A percentile compares a stretch with the other conserved stretches of the same genome.
These are phyloP conservation scores for Goniozus legneri DNA, from an alignment of 1,140 invertebrate genomes.

Conservation along the genomic window DNA sequence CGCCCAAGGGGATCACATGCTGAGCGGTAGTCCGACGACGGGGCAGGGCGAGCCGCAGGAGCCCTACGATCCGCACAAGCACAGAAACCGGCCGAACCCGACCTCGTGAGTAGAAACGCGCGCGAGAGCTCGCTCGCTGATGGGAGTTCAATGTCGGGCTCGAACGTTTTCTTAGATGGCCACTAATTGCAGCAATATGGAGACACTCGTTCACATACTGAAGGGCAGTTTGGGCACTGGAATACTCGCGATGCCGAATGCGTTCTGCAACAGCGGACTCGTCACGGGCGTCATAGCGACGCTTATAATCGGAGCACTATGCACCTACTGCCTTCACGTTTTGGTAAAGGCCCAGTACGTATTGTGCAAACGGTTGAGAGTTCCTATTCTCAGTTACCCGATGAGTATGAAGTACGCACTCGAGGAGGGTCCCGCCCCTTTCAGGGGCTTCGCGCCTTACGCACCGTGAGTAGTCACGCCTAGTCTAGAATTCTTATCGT, in stretches of 20 bases:
- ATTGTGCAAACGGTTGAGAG: constrained; percentile 65
- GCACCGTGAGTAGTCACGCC: constrained; percentile 54
- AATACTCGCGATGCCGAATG: constrained; percentile 85
- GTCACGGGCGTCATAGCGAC: constrained; percentile 65
- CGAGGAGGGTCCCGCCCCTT: constrained; percentile 64
- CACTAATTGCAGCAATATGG: constrained; percentile 26
- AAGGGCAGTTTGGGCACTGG: constrained; percentile 88
- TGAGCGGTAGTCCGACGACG: constrained; percentile 11
- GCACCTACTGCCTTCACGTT: constrained; percentile 78
- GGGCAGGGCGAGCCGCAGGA: constrained; percentile 25
- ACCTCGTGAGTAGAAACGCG: constrained; percentile 60
- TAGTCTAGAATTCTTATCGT: too few species aligned
- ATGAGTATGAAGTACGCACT: constrained; percentile 68
- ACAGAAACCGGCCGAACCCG: constrained; percentile 65
- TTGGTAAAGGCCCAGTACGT: constrained; percentile 68
- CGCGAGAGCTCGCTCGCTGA: not conserved
- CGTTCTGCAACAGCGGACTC: constrained; percentile 76
- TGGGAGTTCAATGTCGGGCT: not conserved
- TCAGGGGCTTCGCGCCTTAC: constrained; percentile 56
- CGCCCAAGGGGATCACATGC: constrained; percentile 10
- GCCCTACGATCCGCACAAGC: constrained; percentile 61
- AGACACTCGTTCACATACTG: constrained; percentile 77
- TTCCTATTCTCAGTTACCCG: constrained; percentile 71
- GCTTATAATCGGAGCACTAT: constrained; percentile 67
- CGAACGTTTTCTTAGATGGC: not conserved